phyloP scores from a whole-genome alignment of 1,140 invertebrate genomes.

The Thaumetopoea pityocampa region DNA sequence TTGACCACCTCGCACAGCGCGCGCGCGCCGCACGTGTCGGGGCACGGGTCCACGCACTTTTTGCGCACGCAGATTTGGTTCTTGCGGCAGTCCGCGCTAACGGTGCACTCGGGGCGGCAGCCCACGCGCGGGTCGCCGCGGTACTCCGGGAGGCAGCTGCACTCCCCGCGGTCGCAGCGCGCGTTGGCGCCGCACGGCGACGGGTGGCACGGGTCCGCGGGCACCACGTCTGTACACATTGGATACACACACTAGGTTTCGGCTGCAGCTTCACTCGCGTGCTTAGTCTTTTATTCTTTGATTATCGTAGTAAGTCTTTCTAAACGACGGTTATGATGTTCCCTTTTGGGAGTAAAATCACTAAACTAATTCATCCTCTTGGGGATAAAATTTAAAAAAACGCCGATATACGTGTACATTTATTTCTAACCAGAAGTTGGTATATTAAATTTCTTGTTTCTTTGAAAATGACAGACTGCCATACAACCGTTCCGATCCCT shows the following conservation, averaged over 20 bases:
- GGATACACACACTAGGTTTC: neutral
- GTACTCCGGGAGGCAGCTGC: conserved; percentile 81
- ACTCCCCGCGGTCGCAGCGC: conserved; percentile 76
- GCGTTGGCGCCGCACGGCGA: conserved; percentile 84
- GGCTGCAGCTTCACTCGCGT: too few relatives aligned
- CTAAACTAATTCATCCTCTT: too few relatives aligned
- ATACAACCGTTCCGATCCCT: too few relatives aligned
- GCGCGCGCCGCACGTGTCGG: conserved; percentile 88
- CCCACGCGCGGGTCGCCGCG: conserved; percentile 83
- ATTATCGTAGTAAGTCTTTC: too few relatives aligned
- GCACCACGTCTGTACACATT: conserved; percentile 42
- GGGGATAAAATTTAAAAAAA: too few relatives aligned
- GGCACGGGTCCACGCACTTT: conserved; percentile 90
- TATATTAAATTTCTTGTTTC: too few relatives aligned
- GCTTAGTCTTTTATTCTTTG: too few relatives aligned
- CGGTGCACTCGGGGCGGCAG: conserved; percentile 87
- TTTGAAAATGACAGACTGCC: too few relatives aligned
- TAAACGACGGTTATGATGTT: too few relatives aligned
- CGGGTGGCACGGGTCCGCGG: conserved; percentile 78
- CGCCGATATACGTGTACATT: too few relatives aligned
- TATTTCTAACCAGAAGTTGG: too few relatives aligned
- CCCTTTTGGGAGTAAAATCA: too few relatives aligned
- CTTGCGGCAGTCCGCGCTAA: conserved; percentile 87
- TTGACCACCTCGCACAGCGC: conserved; percentile 89
- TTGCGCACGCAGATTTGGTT: conserved; percentile 87